These are phyloP conservation scores for Cheilosia pagana DNA, from an alignment of 2,888 invertebrate species.

Conservation along the genomic window DNA sequence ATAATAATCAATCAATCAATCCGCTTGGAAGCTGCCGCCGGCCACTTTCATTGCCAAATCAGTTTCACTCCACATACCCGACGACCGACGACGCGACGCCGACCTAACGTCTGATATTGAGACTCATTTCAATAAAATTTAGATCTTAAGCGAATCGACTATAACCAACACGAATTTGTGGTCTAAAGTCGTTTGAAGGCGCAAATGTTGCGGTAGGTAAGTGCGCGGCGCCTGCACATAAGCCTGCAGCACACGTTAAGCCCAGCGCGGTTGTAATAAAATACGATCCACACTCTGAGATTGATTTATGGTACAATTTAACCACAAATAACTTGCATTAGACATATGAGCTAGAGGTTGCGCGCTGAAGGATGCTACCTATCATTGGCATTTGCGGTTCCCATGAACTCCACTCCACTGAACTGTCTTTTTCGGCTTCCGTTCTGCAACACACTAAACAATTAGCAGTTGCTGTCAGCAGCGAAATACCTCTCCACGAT, in stretches of 20 bases:
- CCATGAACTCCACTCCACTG: conserved; percentile 24
- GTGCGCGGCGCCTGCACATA: neutral
- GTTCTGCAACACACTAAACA: conserved; percentile 30
- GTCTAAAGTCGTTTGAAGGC: conserved; percentile 3
- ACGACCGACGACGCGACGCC: neutral
- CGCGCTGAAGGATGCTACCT: neutral
- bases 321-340: neutral
- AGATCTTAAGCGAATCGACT: conserved; percentile 4
- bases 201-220: conserved; percentile 5
- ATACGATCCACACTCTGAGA: conserved; percentile 27
- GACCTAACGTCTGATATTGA: conserved; percentile 16
- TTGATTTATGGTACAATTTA: neutral
- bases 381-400: neutral
- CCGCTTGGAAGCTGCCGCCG: neutral
- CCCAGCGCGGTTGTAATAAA: conserved; percentile 15
- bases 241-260: neutral
- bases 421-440: conserved; percentile 4
- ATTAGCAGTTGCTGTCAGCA: conserved; percentile 67
- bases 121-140: conserved; percentile 6
- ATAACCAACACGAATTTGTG: conserved; percentile 13
- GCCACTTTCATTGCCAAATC: conserved; percentile 1
- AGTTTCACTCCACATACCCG: neutral
- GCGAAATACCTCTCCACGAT: conserved; percentile 47
- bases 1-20: too few species aligned
- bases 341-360: neutral